These are phyloP conservation scores for Limonius californicus DNA, from an alignment of 1,140 invertebrate genomes.

Conservation along the genomic window DNA sequence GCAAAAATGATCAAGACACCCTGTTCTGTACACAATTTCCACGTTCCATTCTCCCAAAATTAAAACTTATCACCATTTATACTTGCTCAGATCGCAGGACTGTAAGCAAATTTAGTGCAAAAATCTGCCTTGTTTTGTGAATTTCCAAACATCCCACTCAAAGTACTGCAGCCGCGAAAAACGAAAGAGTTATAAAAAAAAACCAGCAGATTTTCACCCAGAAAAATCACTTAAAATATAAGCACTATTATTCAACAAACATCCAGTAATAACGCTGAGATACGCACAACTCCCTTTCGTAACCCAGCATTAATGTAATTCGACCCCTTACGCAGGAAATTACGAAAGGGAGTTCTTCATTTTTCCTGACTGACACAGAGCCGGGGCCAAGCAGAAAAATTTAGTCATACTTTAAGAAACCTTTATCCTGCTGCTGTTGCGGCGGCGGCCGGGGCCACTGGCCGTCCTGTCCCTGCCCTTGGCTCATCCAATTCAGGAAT, in stretches of 20 bases:
- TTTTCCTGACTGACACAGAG: neutral
- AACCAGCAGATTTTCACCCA: no score
- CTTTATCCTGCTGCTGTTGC: constrained; percentile 43
- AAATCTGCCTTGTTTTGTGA: neutral
- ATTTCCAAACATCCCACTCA: no score
- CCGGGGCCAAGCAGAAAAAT: constrained; percentile 3
- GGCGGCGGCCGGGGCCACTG: constrained; percentile 45
- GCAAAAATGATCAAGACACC: neutral
- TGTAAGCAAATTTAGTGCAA: neutral
- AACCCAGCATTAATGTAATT: no score
- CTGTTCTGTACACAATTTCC: neutral
- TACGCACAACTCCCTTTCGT: neutral
- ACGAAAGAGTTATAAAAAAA: no score
- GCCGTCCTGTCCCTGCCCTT: constrained; percentile 37
- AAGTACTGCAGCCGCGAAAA: no score
- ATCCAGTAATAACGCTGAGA: no score
- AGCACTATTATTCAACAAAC: no score
- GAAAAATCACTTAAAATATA: no score
- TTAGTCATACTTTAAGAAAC: constrained; percentile 46
- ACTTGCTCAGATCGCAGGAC: neutral
- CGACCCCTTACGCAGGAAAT: no score
- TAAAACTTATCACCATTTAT: neutral
- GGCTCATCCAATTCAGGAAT: constrained; percentile 46
- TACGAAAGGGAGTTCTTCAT: neutral
- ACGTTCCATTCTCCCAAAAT: neutral